These are phyloP conservation scores for Trochalopteron elliotii DNA, from an alignment of 2,113 vertebrate species.

Conservation along the genomic window DNA sequence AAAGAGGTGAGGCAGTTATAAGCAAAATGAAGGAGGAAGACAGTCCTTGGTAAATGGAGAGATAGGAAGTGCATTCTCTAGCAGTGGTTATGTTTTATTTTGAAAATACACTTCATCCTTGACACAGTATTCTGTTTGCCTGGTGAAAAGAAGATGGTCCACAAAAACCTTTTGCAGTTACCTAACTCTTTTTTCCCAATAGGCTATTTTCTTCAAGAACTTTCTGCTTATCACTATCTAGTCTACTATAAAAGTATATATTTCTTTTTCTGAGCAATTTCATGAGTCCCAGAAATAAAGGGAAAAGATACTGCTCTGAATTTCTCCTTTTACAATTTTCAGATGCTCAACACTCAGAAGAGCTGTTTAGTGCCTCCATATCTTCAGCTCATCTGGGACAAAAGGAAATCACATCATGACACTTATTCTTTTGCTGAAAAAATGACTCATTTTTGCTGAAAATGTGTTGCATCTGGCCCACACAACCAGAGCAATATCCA, in stretches of 20 bases:
- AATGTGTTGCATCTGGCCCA: not conserved
- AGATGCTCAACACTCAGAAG: not conserved
- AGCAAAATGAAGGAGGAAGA: not conserved
- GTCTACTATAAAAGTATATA: not conserved
- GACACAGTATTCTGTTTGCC: not conserved
- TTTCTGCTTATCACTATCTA: not conserved
- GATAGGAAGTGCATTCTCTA: not conserved
- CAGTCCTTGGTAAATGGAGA: not conserved
- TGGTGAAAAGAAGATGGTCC: not conserved
- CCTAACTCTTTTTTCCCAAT: not conserved
- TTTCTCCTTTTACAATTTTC: slow-evolving; percentile 4
- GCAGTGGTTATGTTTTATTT: not conserved
- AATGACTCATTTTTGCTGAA: not conserved
- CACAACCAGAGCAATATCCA: not conserved
- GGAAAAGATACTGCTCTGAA: not conserved
- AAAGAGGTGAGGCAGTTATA: not conserved
- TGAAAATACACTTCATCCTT: not conserved
- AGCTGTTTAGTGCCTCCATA: not conserved
- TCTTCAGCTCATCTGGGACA: not conserved
- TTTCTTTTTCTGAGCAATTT: slow-evolving; percentile 15
- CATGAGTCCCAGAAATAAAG: not conserved
- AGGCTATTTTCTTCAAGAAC: slow-evolving; percentile 7
- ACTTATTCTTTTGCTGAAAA: not conserved
- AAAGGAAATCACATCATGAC: not conserved
- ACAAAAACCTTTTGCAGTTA: not conserved